phyloP scores from a whole-genome alignment of 2,797 vertebrate species.

The Rhodeus uyekii region DNA sequence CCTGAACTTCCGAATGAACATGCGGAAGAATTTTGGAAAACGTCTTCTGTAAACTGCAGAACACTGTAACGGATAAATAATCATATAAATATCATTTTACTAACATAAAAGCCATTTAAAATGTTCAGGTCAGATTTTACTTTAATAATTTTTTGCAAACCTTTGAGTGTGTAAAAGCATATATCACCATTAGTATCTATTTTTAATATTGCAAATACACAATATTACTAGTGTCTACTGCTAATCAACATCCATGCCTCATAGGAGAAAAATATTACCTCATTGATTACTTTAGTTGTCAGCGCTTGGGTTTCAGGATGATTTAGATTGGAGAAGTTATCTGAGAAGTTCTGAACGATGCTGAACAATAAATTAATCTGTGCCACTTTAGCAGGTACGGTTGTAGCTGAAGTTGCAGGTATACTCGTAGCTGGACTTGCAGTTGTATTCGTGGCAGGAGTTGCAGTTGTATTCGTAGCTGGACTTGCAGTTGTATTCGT shows the following conservation, averaged over 20 bases:
- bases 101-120: not conserved
- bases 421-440: too few relatives aligned
- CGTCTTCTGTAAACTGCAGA: rapidly evolving
- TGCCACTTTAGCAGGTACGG: not conserved
- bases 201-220: not conserved
- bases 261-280: not conserved
- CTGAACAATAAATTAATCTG: not conserved
- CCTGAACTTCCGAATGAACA: not conserved
- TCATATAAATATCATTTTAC: not conserved
- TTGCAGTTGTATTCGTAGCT: too few relatives aligned
- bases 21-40: rapidly evolving
- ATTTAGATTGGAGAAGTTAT: not conserved
- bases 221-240: not conserved
- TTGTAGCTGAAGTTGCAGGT: not conserved
- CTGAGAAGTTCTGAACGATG: rapidly evolving
- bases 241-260: not conserved
- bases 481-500: too few relatives aligned
- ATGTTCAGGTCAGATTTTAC: not conserved
- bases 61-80: not conserved
- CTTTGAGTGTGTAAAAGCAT: not conserved
- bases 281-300: not conserved
- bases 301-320: not conserved
- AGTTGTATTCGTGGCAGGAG: too few relatives aligned
- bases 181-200: not conserved
- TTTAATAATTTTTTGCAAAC: not conserved